Base-by-base conservation (phyloP, 2,797 vertebrate species). In the Amblyopsis hoosieri region DNA sequence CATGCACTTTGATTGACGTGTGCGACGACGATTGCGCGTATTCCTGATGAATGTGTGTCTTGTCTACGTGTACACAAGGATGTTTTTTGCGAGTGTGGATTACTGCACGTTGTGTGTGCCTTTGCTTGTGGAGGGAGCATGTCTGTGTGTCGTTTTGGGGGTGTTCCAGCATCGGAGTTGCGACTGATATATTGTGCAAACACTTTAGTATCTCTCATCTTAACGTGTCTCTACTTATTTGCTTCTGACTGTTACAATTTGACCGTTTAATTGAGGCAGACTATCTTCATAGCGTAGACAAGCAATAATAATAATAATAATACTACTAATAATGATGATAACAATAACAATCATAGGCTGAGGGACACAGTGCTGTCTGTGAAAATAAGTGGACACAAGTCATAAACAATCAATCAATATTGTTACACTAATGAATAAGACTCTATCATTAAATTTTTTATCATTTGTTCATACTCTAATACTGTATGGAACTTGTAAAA, bases 271-370 rank as follows among this genome's bases (percentile, higher is more conserved):
- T 74, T 31, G 76, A 83, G 82, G 83, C 84, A 33, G 46, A 76
- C 51, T 70, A 74, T 83, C 88, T 87, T 87, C 86, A 85, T 89
- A 89, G 89, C 89, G 87, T 91, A 91, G 86, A 83, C 53, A 67
- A 91, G 89, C 89, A 91, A 91, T 91, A 91, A 91, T 76, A 50
- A 50, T n/a, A 49, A 49, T 4, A 49, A n/a, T 50, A n/a, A 4
- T 49, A 49, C 4, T 51, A 51, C 23, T 91, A 91, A 91, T 76
- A 50, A 50, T n/a, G n/a, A n/a, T 50, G n/a, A n/a, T 50, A 6
- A 13, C 12, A 50, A 51, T 74, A 8, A 78, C 67, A 33, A 67
- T 71, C 15, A 67, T 81, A 77, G 84, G 75, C 67, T 70, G 64
- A 79, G 68, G n/a, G 59, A 72, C 23, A 31, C 57, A 23, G 23